Evolutionary conservation across 2,888 invertebrate genomes (phyloP), one percentile per base, ranked within the genome.

Genomic region (Coenonympha arcania): DNA sequence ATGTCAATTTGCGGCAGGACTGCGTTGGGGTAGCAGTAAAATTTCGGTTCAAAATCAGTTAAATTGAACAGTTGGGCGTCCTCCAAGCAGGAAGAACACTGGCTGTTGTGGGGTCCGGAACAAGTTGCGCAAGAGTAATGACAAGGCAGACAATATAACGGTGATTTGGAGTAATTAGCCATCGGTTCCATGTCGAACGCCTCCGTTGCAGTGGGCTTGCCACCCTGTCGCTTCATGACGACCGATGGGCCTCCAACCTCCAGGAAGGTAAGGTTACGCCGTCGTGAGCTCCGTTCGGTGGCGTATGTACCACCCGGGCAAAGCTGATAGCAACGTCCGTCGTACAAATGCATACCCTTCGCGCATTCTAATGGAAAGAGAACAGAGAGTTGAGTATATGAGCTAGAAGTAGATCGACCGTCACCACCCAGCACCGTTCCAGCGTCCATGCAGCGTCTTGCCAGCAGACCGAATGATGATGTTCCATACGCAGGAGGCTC

Each of bases 71-170:
- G 73, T 56, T 79, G 74, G 4, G 92, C 90, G 68, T 93, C 93
- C 4, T 87, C 87, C 65, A 89, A 89, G 73, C 93, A 94, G 4
- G 88, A 78, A 33, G 84, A 74, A 71, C 93, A 94, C 64, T 93
- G 90, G 64, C 89, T 89, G 73, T 91, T 90, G 60, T 88, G 87
- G 5, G 92, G 90, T 6, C 93, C 93, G 5, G 79, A 74, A 66
- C 94, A 94, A 6, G 87, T 85, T 50, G 87, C 87, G 70, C 94
- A 94, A n/a, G 90, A 88, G 71, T 93, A 93, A 76, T 94, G 93
- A 69, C 94, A 94, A 22, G 84, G 77, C 2, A 89, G 75, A 66
- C 93, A 93, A 44, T 84, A 77, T 22, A 74, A 72, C 5, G 81
- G 83, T 26, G 69, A 60, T 62, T 69, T 71, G 20, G 66, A 64